Base-by-base conservation (phyloP, 2,797 vertebrate genomes). In the Coreius guichenoti region DNA sequence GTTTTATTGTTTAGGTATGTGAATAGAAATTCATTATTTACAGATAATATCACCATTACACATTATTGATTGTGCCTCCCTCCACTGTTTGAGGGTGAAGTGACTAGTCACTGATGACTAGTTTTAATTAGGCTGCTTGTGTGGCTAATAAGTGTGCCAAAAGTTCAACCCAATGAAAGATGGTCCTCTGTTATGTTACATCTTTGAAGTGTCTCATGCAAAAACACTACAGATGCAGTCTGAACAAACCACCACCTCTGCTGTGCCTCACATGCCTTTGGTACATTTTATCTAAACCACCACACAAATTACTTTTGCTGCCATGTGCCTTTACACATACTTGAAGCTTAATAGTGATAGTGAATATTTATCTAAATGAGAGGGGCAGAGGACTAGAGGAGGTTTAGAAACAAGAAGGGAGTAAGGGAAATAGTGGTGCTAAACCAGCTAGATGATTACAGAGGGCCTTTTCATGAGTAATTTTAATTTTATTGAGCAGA, bases 41-140 rank as follows among this genome's bases (percentile, higher is more conserved):
- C 77, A 33, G 54, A 49, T 72, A 61, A 61, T 75, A 75, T 65
- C 68, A 43, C 51, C 54, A 33, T 65, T 63, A 33, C 23, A 58
- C 67, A 43, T 56, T 23, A 83, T 74, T 36, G 49, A n/a, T 5
- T 1, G n/a, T n/a, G 39, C 67, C 31, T 72, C 51, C 33, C 39
- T 74, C 26, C 2, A 17, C 43, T 33, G 21, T 67, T 65, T 61
- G 21, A 65, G 43, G 14, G 4, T 39, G 17, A 65, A 83, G 29
- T 23, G 43, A 65, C 51, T 82, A 72, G 36, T 82, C 45, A 68
- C 54, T n/a, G 78, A 81, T 73, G 78, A 26, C 26, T 49, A 23
- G 39, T 78, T 63, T 43, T 80, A 87, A 29, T 91, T 91, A 5
- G 51, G 61, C 45, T 70, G 83, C 84, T 90, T 90, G 16, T 80